Evolutionary conservation across 2,113 vertebrate species (phyloP).

Genomic region (Microcebus jonahi): DNA sequence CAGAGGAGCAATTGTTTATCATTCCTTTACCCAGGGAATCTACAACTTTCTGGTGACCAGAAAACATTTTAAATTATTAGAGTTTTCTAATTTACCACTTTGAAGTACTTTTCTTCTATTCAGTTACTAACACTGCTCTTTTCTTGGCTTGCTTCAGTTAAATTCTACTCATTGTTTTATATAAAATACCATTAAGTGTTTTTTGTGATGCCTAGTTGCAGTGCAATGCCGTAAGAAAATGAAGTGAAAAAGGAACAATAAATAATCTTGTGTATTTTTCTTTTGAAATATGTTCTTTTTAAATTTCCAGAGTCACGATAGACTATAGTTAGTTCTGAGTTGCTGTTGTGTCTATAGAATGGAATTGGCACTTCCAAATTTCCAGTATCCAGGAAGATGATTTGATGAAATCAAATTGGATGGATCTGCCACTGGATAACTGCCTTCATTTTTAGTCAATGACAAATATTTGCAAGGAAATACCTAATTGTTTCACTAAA

Average conservation of each 20-base stretch:
- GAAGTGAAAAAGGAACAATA: background rate
- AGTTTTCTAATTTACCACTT: background rate
- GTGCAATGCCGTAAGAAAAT: background rate
- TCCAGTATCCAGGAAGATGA: background rate
- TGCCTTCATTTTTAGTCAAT: background rate
- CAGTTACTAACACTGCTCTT: background rate
- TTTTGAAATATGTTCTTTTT: background rate
- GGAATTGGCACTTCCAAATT: background rate
- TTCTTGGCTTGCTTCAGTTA: background rate
- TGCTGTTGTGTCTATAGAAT: background rate
- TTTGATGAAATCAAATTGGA: background rate
- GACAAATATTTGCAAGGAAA: background rate
- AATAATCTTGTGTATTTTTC: background rate
- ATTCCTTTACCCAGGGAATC: background rate
- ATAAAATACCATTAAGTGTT: background rate
- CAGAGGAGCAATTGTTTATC: background rate
- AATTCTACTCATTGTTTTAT: background rate
- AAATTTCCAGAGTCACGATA: background rate
- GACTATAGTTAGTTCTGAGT: background rate
- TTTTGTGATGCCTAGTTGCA: background rate
- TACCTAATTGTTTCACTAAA: background rate
- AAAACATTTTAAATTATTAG: background rate
- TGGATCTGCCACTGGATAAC: background rate
- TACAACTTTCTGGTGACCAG: background rate
- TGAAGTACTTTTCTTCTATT: background rate